Base-by-base conservation (phyloP, 2,888 invertebrate species). In the Acanthopleura granulata region DNA sequence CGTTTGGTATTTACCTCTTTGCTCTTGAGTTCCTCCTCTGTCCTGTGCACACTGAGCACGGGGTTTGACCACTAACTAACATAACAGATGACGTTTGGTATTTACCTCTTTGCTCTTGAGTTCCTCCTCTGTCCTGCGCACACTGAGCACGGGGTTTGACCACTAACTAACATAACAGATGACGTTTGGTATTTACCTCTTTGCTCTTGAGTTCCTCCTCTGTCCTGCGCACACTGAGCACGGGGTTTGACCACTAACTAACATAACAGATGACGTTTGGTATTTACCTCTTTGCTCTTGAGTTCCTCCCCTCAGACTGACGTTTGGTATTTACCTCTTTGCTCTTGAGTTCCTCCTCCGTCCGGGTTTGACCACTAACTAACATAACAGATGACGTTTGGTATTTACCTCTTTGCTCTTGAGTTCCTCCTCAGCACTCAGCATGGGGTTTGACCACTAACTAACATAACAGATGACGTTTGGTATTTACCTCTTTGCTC, bases 201-300 rank as follows among this genome's bases (percentile, higher is more conserved):
- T 95, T 95, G 77, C 94, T 94, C 80, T 95, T 94, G 77, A 98
- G 93, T 89, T 97, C 95, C 90, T 97, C 97, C 90, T 98, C 97
- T 29, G 97, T 97, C 79, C 97, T 93, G 90, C 97, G 96, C 14
- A 98, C 97, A 87, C 97, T 96, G 77, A 98, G 93, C 81, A 98
- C n/a, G 92, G 30, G 98, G 98, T 74, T 87, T 80, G 80, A n/a
- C n/a, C 3, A 40, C 40, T 9, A 40, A 40, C 84, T 40, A 40
- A 3, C 9, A 9, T 92, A 83, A 96, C 40, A 40, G 40, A 40
- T 40, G 40, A 40, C 3, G 40, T 40, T 6, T 3, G n/a, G n/a
- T n/a, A n/a, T 40, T 40, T 83, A 96, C 96, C 93, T 95, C 95
- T 88, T 95, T 95, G 76, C 94, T 94, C 80, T 95, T 94, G 77